phyloP scores from a whole-genome alignment of 2,113 vertebrate species.

The Psilopsiagon aurifrons region DNA sequence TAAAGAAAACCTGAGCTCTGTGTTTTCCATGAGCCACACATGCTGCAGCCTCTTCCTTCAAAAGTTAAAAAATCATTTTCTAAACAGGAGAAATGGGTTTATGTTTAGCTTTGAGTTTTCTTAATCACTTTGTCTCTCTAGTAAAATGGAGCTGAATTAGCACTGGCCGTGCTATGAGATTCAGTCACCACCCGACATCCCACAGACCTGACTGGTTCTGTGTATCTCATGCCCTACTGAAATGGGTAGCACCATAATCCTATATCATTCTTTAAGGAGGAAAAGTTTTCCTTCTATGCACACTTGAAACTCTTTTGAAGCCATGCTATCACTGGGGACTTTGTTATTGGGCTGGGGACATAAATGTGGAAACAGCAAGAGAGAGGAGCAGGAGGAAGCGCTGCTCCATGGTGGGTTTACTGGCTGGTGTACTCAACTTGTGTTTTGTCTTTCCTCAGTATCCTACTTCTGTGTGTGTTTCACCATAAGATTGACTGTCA shows the following conservation, averaged over 20 bases:
- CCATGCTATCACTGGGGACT: not conserved
- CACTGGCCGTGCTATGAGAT: not conserved
- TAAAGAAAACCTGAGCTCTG: not conserved
- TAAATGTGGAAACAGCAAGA: not conserved
- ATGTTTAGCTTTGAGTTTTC: not conserved
- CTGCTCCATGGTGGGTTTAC: not conserved
- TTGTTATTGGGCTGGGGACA: not conserved
- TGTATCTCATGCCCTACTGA: not conserved
- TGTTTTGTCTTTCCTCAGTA: not conserved
- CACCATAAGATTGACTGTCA: not conserved
- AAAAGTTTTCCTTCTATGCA: not conserved
- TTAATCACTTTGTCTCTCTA: not conserved
- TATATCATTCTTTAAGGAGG: not conserved
- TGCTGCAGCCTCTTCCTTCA: not conserved
- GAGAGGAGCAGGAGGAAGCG: not conserved
- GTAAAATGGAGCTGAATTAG: not conserved
- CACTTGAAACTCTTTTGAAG: not conserved
- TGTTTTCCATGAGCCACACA: accelerated
- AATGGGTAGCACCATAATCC: not conserved
- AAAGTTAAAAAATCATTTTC: not conserved
- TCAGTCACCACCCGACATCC: not conserved
- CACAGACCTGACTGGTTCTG: not conserved
- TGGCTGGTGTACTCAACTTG: not conserved
- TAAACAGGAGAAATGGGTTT: not conserved
- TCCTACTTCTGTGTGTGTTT: not conserved